Base-by-base conservation (phyloP, 2,797 vertebrate species). In the Paratrypauchen microcephalus region DNA sequence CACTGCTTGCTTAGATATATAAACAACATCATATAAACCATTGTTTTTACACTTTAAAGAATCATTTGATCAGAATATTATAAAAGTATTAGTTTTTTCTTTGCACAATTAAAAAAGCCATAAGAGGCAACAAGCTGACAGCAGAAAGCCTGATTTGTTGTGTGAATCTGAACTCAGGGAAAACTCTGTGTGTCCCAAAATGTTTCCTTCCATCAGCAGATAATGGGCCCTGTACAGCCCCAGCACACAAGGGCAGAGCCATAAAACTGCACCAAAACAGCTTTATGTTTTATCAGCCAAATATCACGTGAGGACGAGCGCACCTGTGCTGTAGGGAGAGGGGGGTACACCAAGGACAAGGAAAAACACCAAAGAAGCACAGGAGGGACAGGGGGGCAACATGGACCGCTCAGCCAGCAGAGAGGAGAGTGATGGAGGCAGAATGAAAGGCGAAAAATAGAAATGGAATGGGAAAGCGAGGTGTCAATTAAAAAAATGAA, bases 401-500 rank as follows among this genome's bases (percentile, higher is more conserved):
- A 84, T 77, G 82, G 82, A 83, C 63, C 74, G 74, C 58, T 64
- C 73, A 59, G 84, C 81, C 79, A 74, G 79, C 84, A 77, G 77
- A 72, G 75, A 74, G 74, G 81, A 83, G 84, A 88, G 81, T 77
- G 84, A 86, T 79, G 86, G 86, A 86, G 81, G 85, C 77, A 86
- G 84, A 88, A 88, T 87, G 88, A 89, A 89, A 89, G 87, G 89
- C 85, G 87, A 91, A 92, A 92, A 92, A 91, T 85, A 90, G 87
- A 92, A 92, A 87, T 85, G 89, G 90, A 92, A 92, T 89, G 86
- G 72, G 82, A 93, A 90, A 91, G 92, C 91, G 94, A 95, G 95
- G 95, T 96, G 96, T 96, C 97, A 97, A 98, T 98, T 98, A 98
- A 95, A 96, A 95, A 93, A 94, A 98, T 98, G 94, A 97, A 92